Percentiles rank a stretch among this genome's conserved stretches.
These are phyloP conservation scores for Drosophila varians DNA, from an alignment of 1,140 invertebrate genomes.

Conservation along the genomic window DNA sequence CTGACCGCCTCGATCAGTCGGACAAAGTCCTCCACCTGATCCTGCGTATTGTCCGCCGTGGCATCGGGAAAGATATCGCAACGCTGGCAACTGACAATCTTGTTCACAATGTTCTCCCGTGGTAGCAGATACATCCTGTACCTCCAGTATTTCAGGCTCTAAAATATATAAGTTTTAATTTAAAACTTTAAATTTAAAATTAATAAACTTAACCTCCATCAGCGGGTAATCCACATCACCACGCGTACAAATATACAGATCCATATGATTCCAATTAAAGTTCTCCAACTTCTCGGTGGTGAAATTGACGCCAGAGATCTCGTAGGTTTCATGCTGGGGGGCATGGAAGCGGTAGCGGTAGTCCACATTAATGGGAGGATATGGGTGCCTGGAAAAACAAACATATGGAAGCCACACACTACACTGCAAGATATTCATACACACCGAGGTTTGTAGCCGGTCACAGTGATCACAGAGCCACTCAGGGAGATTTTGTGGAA, in stretches of 20 bases:
- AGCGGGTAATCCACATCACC: conserved; percentile 95
- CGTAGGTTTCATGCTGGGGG: conserved; percentile 96
- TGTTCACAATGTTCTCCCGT: conserved; percentile 88
- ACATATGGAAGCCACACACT: background rate
- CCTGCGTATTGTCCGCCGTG: conserved; percentile 86
- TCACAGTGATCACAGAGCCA: conserved; percentile 95
- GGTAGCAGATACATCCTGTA: conserved; percentile 95
- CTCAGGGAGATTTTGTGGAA: conserved; percentile 95
- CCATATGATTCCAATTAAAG: conserved; percentile 99
- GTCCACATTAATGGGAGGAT: conserved; percentile 94
- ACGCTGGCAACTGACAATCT: conserved; percentile 88
- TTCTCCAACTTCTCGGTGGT: conserved; percentile 97
- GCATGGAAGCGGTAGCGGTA: conserved; percentile 96
- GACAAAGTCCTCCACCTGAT: conserved; percentile 90
- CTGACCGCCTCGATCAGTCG: conserved; percentile 96
- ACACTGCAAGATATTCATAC: background rate
- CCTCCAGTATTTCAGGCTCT: conserved; percentile 97
- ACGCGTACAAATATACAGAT: conserved; percentile 97
- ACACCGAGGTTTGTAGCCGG: conserved; percentile 95
- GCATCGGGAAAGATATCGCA: conserved; percentile 92
- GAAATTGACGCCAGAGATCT: conserved; percentile 97
- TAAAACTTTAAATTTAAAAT: background rate
- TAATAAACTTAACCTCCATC: conserved; percentile 86
- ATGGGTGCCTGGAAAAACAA: conserved; percentile 93
- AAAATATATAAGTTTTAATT: conserved; percentile 20